Evolutionary conservation across 2,888 invertebrate species (phyloP), one percentile per base, ranked within the genome.

Genomic region (Geophilus truncorum): DNA sequence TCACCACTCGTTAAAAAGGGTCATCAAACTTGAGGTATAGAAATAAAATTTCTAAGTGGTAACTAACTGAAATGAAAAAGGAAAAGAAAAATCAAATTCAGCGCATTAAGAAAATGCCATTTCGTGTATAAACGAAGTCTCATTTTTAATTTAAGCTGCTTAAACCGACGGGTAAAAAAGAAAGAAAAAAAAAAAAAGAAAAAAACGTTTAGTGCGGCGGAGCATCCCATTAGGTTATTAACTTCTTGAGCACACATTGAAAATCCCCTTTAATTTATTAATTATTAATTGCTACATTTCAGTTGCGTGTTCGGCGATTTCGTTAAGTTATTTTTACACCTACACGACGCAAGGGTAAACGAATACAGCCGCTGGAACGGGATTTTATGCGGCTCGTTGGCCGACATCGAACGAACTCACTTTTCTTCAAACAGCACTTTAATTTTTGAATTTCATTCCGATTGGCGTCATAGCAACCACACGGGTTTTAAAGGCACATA

Each of bases 401-500:
- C 93, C 84, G 83, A 84, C 78, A 90, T 92, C 76, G 93, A 93
- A 34, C 91, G 91, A 82, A 91, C 92, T 12, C 88, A 93, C 81
- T 94, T 92, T 89, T 93, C 93, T 21, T 92, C 93, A 12, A 92
- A 92, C 32, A 91, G 92, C 0, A 91, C 91, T 1, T 89, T 94
- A 34, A 91, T 94, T 34, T 88, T 94, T 83, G 93, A 94, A 87
- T 92, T 94, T 86, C 93, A 94, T 85, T 88, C 89, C 5, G 88
- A 88, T 82, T 89, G 90, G 32, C 89, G 89, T 78, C 84, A 89
- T 25, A 88, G 89, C 81, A 84, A 84, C 79, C 83, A 83, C 62
- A 91, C 91, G 1, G 93, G 93, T 80, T 94, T 94, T 87, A 89
- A 91, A 36, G 94, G 93, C 80, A 92, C 91, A 32, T 94, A 92